phyloP scores from a whole-genome alignment of 2,888 invertebrate genomes.

The Plusia festucae region DNA sequence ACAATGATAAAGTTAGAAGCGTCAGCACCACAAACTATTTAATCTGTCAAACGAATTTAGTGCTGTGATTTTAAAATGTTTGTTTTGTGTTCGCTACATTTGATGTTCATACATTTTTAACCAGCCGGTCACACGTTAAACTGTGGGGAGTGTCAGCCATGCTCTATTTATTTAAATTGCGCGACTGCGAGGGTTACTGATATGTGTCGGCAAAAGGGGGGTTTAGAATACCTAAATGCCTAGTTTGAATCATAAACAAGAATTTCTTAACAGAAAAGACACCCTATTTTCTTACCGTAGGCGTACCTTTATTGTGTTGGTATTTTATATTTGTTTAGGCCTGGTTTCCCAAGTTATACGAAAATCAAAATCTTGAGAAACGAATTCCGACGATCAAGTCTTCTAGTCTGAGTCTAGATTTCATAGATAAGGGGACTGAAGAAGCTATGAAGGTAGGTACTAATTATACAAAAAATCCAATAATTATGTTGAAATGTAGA shows the following conservation, averaged over 20 bases:
- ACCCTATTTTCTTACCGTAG: neutral
- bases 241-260: neutral
- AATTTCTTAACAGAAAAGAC: neutral
- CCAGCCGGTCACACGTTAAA: conserved; percentile 17
- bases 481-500: neutral
- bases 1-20: conserved; percentile 6
- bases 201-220: neutral
- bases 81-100: conserved; percentile 37
- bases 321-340: too few relatives aligned
- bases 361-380: too few relatives aligned
- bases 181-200: conserved; percentile 42
- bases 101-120: conserved; percentile 43
- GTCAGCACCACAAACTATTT: conserved; percentile 17
- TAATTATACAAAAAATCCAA: too few relatives aligned
- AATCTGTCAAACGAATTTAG: conserved; percentile 14
- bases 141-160: conserved; percentile 37
- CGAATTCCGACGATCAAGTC: too few relatives aligned
- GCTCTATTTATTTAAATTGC: conserved; percentile 44
- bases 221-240: neutral
- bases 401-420: too few relatives aligned
- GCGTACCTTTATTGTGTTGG: too few relatives aligned
- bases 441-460: too few relatives aligned
- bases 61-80: conserved; percentile 26
- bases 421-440: too few relatives aligned
- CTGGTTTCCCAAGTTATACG: too few relatives aligned